Conservation (phyloP, 1,140 invertebrate genomes). For the Bombus impatiens region DNA sequence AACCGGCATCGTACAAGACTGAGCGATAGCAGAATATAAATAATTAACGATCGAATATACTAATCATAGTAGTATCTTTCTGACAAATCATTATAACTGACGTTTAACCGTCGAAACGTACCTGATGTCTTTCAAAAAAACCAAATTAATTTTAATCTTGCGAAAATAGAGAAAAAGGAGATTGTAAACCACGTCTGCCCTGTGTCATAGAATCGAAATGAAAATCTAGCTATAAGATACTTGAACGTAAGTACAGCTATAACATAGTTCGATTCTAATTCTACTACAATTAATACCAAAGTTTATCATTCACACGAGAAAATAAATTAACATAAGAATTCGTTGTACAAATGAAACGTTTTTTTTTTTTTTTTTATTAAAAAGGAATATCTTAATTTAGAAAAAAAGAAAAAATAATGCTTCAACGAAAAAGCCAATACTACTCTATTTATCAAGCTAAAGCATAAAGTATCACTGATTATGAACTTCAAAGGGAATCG, state of each 20-base stretch:
- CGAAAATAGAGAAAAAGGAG: conserved; percentile 13
- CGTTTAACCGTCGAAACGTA: too few species aligned
- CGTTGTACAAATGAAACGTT: neutral
- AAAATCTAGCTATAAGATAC: conserved; percentile 10
- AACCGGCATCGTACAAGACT: too few species aligned
- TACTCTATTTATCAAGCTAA: neutral
- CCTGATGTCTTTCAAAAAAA: too few species aligned
- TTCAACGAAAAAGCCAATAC: neutral
- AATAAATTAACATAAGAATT: conserved; percentile 14
- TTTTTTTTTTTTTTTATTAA: neutral
- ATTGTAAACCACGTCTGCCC: conserved; percentile 24
- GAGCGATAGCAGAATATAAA: too few species aligned
- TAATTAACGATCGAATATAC: too few species aligned
- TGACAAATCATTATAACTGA: too few species aligned
- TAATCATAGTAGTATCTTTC: too few species aligned
- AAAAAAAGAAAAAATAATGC: neutral
- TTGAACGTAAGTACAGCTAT: conserved; percentile 25
- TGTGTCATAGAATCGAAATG: conserved; percentile 30
- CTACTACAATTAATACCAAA: conserved; percentile 20
- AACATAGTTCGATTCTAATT: conserved; percentile 21
- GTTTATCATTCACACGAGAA: conserved; percentile 12
- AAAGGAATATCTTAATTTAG: neutral
- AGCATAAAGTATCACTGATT: neutral
- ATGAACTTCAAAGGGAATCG: conserved; percentile 7
- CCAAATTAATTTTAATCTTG: conserved; percentile 44